These are phyloP conservation scores for Cydia amplana DNA, from an alignment of 1,140 invertebrate species.

Conservation along the genomic window DNA sequence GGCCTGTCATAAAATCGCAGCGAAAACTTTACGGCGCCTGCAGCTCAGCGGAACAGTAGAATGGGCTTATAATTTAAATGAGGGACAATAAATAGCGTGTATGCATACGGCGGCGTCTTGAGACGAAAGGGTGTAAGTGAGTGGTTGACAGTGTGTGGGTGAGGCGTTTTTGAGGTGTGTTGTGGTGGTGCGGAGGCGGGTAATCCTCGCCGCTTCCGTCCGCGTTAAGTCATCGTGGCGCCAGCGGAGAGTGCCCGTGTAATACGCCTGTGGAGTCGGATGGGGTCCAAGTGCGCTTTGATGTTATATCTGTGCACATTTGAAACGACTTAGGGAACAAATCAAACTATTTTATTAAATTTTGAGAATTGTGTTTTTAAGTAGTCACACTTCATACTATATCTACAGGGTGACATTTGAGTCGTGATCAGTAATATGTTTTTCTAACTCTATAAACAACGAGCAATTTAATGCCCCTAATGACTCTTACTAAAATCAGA, in stretches of 20 bases:
- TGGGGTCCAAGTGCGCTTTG: background rate
- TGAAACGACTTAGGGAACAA: no score
- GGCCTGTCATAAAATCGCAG: background rate
- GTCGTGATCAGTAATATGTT: no score
- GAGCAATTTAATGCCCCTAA: no score
- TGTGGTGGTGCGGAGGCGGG: background rate
- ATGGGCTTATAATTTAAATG: slow-evolving; percentile 19
- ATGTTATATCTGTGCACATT: background rate
- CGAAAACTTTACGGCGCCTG: background rate
- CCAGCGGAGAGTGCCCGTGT: background rate
- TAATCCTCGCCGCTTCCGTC: slow-evolving; percentile 9
- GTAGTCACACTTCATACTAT: no score
- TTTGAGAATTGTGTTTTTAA: no score
- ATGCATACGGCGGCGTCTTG: background rate
- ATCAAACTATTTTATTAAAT: no score
- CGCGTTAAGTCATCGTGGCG: background rate
- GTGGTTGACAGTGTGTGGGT: background rate
- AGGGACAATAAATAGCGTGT: slow-evolving; percentile 3
- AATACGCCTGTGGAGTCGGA: background rate
- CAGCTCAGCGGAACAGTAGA: slow-evolving; percentile 8
- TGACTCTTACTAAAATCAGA: no score
- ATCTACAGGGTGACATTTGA: no score
- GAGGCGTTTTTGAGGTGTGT: background rate
- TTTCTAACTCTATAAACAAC: no score
- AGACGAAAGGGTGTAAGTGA: background rate